Percentiles rank a stretch among this genome's conserved stretches.
Conservation (phyloP, 2,113 vertebrate species). For the Sarotherodon lohbergeri region DNA sequence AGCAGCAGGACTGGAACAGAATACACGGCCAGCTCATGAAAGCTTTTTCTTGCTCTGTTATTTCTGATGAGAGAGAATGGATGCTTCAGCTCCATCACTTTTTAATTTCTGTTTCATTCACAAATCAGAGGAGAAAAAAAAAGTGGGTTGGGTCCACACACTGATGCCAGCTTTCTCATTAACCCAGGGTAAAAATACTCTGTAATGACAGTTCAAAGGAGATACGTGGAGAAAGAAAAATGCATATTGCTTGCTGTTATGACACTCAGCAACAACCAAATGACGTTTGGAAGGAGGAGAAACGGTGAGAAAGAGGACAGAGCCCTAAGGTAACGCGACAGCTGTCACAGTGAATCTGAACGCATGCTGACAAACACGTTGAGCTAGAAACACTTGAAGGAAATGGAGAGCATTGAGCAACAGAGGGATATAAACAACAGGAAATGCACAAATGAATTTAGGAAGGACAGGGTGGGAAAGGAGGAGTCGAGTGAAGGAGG, state of each 20-base stretch:
- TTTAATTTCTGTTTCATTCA: background rate
- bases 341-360: constrained; percentile 27
- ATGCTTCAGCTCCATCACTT: background rate
- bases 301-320: background rate
- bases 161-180: background rate
- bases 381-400: background rate
- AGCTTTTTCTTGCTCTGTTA: background rate
- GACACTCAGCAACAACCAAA: background rate
- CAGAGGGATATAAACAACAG: background rate
- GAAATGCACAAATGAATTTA: background rate
- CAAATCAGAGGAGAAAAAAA: background rate
- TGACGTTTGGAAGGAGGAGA: background rate
- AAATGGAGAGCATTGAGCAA: background rate
- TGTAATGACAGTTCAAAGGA: background rate
- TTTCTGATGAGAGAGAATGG: background rate
- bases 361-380: background rate
- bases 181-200: background rate
- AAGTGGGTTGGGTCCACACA: background rate
- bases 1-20: background rate
- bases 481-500: background rate
- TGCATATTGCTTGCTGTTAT: background rate
- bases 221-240: background rate
- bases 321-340: constrained; percentile 25
- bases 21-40: background rate
- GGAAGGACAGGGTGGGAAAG: background rate